Percentiles rank a stretch among this genome's conserved stretches.
These are phyloP conservation scores for Dryobotodes eremita DNA, from an alignment of 2,888 invertebrate species.

Conservation along the genomic window DNA sequence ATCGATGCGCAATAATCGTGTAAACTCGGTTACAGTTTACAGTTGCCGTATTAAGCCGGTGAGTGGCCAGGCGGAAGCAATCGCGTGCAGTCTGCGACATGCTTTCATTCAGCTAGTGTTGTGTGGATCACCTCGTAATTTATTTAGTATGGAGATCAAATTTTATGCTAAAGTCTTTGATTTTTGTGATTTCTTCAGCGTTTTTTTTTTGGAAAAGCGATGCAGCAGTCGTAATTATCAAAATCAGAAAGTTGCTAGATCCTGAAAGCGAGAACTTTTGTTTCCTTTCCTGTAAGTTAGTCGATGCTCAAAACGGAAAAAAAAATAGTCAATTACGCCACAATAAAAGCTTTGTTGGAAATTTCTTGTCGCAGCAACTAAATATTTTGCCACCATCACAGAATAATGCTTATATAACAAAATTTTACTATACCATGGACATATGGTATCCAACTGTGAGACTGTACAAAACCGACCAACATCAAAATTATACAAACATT, in stretches of 20 bases:
- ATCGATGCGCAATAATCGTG: conserved; percentile 80
- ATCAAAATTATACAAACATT: too few species aligned
- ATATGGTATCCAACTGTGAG: too few species aligned
- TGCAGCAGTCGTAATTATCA: neutral
- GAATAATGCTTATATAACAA: too few species aligned
- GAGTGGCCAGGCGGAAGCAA: conserved; percentile 62
- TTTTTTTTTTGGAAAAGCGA: neutral
- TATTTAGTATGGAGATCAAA: neutral
- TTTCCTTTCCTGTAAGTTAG: too few species aligned
- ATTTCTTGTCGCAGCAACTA: too few species aligned
- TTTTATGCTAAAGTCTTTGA: neutral
- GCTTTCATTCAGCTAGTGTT: conserved; percentile 60
- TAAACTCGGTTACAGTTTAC: conserved; percentile 75
- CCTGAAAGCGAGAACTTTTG: neutral
- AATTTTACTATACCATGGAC: too few species aligned
- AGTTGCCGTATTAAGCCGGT: conserved; percentile 64
- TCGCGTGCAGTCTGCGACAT: conserved; percentile 73
- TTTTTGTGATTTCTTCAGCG: neutral
- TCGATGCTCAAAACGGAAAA: too few species aligned
- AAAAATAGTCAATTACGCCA: too few species aligned
- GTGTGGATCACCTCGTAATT: conserved; percentile 61
- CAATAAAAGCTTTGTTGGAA: too few species aligned
- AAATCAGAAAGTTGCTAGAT: neutral
- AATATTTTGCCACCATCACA: too few species aligned
- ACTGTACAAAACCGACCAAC: too few species aligned